Evolutionary conservation across 92 coral and sea anemone species (phyloP), one percentile per base, ranked within the genome.

Genomic region (Metridium senile): DNA sequence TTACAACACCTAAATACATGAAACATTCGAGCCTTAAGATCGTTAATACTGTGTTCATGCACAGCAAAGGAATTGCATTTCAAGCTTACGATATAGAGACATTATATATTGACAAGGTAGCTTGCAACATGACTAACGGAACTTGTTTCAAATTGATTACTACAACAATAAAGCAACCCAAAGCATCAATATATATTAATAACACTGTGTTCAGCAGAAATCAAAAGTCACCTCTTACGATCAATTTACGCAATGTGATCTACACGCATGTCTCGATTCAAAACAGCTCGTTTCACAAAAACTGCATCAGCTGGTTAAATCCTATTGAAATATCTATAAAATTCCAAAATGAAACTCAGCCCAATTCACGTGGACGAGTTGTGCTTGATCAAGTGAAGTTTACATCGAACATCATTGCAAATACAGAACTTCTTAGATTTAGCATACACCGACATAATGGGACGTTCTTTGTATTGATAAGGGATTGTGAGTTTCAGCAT

Each of bases 331-430:
- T n/a, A n/a, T n/a, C n/a, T n/a, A n/a, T n/a, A n/a, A n/a, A n/a
- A n/a, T n/a, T n/a, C n/a, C 33, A 34, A 47, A 26, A 28, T 58
- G 8, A 58, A 45, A 45, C 16, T 45, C 51, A 45, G 9, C 51
- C 7, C n/a, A n/a, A n/a, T n/a, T n/a, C n/a, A n/a, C n/a, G 33
- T 61, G 78, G 78, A 3, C 20, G 29, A 46, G 31, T 73, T 2
- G 51, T 31, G 9, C 16, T 73, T 11, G 26, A 34, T 22, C 21
- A 30, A 17, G 64, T 39, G 31, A 32, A 58, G 30, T 73, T 73
- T n/a, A 57, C 52, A 20, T 73, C 78, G 0, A 73, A 73, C 22
- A 19, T 30, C 0, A n/a, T 73, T 0, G 19, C 30, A 32, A 28
- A 28, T 22, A 11, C 78, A 13, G 27, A 54, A 19, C 51, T 1